These are phyloP conservation scores for Cataglyphis altisquamis DNA, from an alignment of 2,888 invertebrate species.

Conservation along the genomic window DNA sequence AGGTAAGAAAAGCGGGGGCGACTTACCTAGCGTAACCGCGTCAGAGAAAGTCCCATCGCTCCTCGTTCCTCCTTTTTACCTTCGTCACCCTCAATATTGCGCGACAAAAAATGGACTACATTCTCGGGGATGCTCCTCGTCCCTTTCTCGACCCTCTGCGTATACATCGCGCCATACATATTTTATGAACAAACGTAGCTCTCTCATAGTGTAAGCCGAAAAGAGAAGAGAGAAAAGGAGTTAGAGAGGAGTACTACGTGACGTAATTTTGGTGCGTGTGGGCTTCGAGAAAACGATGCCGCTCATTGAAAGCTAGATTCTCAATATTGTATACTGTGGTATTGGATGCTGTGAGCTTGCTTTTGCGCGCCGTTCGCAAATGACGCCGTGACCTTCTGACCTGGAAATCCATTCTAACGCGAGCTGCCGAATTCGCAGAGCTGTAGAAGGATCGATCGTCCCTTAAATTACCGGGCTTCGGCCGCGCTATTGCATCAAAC, in stretches of 20 bases:
- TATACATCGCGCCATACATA: constrained; percentile 14
- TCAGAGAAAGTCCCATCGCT: neutral
- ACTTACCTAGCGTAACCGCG: neutral
- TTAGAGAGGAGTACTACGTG: neutral
- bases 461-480: constrained; percentile 42
- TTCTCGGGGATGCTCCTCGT: neutral
- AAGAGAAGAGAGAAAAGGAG: neutral
- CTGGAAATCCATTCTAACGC: constrained; percentile 45
- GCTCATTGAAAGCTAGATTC: constrained; percentile 38
- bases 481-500: constrained; percentile 6
- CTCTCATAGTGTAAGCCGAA: neutral
- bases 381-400: constrained; percentile 50
- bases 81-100: neutral
- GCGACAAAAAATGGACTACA: neutral
- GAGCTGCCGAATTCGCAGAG: constrained; percentile 37
- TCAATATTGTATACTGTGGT: constrained; percentile 42
- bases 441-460: constrained; percentile 36
- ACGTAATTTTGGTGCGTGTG: constrained; percentile 32
- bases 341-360: constrained; percentile 9
- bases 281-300: constrained; percentile 14
- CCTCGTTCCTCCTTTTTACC: neutral
- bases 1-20: neutral
- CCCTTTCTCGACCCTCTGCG: neutral
- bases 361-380: constrained; percentile 17
- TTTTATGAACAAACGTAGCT: constrained; percentile 33